Percentiles rank a stretch among this genome's conserved stretches.
Conservation (phyloP, 2,797 vertebrate genomes). For the Smutsia temminckii region DNA sequence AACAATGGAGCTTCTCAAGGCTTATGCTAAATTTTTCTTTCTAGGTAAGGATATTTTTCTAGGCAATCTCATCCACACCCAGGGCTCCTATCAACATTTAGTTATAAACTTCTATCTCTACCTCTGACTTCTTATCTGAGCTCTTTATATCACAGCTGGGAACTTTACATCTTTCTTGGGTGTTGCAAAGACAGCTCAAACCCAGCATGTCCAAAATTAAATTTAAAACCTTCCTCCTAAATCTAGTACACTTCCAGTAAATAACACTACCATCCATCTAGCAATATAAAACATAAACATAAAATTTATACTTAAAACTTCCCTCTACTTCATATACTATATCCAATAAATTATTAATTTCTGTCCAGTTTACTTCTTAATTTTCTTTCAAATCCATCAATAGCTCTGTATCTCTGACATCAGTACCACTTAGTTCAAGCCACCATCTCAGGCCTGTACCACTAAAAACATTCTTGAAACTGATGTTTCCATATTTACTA, state of each 20-base stretch:
- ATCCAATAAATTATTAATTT: slow-evolving; percentile 33
- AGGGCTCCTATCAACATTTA: neutral
- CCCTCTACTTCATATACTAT: neutral
- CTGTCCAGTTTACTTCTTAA: neutral
- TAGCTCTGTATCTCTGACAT: neutral
- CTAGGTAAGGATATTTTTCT: neutral
- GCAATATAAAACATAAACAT: neutral
- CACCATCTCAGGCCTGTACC: neutral
- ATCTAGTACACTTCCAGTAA: neutral
- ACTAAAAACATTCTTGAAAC: neutral
- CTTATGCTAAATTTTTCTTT: neutral
- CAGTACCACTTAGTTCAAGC: neutral
- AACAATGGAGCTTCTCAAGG: neutral
- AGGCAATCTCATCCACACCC: neutral
- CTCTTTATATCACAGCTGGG: neutral
- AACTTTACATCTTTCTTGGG: neutral
- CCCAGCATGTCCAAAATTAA: slow-evolving; percentile 1
- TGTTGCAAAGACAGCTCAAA: slow-evolving; percentile 27
- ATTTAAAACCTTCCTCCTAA: slow-evolving; percentile 18
- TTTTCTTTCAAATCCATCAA: neutral
- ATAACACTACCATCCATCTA: neutral
- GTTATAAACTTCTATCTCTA: neutral
- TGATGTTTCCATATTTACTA: neutral
- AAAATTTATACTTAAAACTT: slow-evolving; percentile 5
- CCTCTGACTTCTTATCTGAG: slow-evolving; percentile 7